Evolutionary conservation across 2,797 vertebrate genomes (phyloP).

Genomic region (Oreochromis grahami): DNA sequence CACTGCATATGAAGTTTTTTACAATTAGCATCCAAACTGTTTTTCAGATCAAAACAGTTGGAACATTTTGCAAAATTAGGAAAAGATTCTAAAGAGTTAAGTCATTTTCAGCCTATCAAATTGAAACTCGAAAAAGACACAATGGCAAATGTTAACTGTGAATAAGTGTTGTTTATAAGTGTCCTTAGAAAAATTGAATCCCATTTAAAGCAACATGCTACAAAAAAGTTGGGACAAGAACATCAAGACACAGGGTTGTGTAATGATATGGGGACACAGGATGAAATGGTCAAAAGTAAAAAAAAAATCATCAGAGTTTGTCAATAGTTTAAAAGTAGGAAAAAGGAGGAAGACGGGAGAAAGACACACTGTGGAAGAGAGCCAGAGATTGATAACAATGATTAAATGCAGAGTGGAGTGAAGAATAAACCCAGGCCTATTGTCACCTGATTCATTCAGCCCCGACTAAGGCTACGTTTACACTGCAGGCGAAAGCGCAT

Average conservation of each 20-base stretch:
- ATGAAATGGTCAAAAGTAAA: not conserved
- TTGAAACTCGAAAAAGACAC: not conserved
- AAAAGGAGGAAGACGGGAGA: not conserved
- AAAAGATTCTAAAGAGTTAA: rapidly evolving
- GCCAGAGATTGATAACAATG: not conserved
- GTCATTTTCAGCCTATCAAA: not conserved
- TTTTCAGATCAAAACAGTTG: not conserved
- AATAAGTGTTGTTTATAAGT: not conserved
- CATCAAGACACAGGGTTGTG: not conserved
- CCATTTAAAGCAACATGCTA: not conserved
- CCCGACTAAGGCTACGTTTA: rapidly evolving
- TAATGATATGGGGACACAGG: rapidly evolving
- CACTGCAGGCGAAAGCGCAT: too few species aligned
- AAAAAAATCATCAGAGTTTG: not conserved
- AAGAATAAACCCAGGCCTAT: not conserved
- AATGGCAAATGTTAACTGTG: not conserved
- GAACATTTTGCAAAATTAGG: not conserved
- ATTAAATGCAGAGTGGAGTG: not conserved
- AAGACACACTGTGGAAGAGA: rapidly evolving
- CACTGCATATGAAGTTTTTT: not conserved
- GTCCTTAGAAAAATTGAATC: not conserved
- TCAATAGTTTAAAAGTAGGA: not conserved
- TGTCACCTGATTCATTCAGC: not conserved
- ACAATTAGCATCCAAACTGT: not conserved
- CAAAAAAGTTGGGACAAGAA: not conserved